These are phyloP conservation scores for Crocodylus rhombifer DNA, from an alignment of 2,797 vertebrate genomes.

Conservation along the genomic window DNA sequence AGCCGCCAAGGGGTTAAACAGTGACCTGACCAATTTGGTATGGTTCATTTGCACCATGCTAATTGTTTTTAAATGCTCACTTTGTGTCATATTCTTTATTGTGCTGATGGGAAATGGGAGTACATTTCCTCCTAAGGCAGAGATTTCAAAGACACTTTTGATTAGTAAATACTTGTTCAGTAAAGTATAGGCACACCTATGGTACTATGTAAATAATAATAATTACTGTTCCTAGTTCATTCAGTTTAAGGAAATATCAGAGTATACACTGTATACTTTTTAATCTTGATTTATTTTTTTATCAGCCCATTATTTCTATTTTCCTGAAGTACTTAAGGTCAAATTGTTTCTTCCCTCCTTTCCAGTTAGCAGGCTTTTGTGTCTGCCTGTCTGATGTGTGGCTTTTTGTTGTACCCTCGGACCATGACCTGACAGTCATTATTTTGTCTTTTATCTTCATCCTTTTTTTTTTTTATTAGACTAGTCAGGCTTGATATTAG, in stretches of 20 bases:
- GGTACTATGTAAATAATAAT: conserved; percentile 28
- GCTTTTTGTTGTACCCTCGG: conserved; percentile 85
- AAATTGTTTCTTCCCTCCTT: conserved; percentile 69
- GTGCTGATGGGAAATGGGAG: conserved; percentile 55
- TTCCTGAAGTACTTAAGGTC: conserved; percentile 53
- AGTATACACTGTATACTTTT: conserved; percentile 35
- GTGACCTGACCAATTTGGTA: conserved; percentile 51
- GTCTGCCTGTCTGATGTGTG: conserved; percentile 85
- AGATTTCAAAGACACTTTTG: conserved; percentile 46
- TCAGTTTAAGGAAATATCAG: conserved; percentile 33
- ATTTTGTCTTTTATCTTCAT: conserved; percentile 91
- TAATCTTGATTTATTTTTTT: conserved; percentile 17
- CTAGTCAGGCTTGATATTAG: conserved; percentile 89
- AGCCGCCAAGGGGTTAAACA: conserved; percentile 71
- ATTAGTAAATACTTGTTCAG: conserved; percentile 46
- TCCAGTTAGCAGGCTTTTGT: conserved; percentile 83
- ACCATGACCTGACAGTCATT: conserved; percentile 88
- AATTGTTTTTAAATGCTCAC: conserved; percentile 75
- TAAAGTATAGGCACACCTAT: conserved; percentile 39
- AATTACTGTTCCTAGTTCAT: conserved; percentile 60
- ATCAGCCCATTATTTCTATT: not conserved
- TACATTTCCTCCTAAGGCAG: conserved; percentile 49
- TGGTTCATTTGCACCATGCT: conserved; percentile 61
- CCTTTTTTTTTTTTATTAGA: conserved; percentile 86
- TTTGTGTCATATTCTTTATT: conserved; percentile 62